Base-by-base conservation (phyloP, 2,113 vertebrate species). In the Spea bombifrons region DNA sequence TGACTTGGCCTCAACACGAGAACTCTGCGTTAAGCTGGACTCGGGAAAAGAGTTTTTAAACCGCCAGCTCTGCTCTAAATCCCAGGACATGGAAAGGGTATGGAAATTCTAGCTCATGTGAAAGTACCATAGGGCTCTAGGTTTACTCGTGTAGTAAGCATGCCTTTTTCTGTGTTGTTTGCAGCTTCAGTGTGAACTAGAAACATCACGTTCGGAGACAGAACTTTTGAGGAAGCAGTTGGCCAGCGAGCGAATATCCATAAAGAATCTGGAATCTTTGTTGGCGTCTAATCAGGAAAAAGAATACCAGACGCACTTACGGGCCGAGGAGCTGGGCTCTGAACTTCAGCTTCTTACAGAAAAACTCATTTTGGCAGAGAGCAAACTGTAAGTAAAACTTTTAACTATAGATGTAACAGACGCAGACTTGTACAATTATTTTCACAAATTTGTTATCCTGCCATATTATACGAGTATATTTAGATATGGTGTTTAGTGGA, bases 301-400 rank as follows among this genome's bases (percentile, higher is more conserved):
- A 65, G 88, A 92, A 68, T 87, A 91, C 81, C 74, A 86, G 59
- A 85, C 84, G 71, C 86, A 92, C 71, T 87, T 85, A 79, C 87
- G 77, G 15, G 89, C 85, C 63, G 88, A 94, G 80, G 91, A 93
- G 81, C 90, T 90, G 80, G 86, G 91, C 71, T 86, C 91, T 71
- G 89, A 94, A 87, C 89, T 93, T 80, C 88, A 92, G 71, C 81
- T 93, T 84, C 88, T 92, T 50, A 86, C 87, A 83, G 91, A 95
- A 73, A 89, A 92, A 61, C 90, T 95, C 84, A 82, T 83, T 82
- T 78, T 89, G 82, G 84, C 85, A 53, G 90, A 94, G 83, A 91
- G 86, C 78, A 92, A 92, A 86, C 86, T 90, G 88, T 94, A 83
- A 90, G 91, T 89, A 83, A 16, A 79, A 48, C 30, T 30, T 30